Conservation (phyloP, 2,888 invertebrate genomes). For the Halictus quadricinctus region DNA sequence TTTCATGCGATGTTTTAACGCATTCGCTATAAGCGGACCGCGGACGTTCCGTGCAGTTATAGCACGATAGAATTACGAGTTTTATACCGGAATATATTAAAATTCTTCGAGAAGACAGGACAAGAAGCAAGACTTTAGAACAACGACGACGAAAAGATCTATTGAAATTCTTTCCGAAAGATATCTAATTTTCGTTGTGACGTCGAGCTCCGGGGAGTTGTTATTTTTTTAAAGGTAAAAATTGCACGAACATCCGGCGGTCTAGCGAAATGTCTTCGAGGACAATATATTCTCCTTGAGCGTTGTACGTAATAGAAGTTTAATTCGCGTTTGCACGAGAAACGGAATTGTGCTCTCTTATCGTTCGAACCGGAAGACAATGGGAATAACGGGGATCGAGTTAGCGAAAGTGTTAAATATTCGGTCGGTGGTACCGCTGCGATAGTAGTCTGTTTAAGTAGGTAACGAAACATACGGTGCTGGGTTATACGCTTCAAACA, state of each 20-base stretch:
- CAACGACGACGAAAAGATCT: not conserved
- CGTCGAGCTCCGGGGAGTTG: not conserved
- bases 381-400: conserved; percentile 15
- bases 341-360: not conserved
- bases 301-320: conserved; percentile 6
- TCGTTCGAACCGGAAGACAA: not conserved
- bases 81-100: not conserved
- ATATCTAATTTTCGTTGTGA: not conserved
- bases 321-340: conserved; percentile 5
- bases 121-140: too few species aligned
- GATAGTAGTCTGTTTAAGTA: conserved; percentile 69
- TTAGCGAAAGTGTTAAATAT: conserved; percentile 48
- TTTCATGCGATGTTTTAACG: conserved; percentile 41
- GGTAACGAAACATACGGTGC: conserved; percentile 72
- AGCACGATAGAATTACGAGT: not conserved
- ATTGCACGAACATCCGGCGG: not conserved
- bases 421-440: conserved; percentile 58
- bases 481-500: conserved; percentile 72
- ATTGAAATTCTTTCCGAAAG: too few species aligned
- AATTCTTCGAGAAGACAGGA: not conserved
- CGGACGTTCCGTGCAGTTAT: not conserved
- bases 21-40: conserved; percentile 24
- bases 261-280: not conserved
- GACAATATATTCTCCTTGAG: not conserved
- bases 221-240: not conserved